A percentile compares a stretch with the other conserved stretches of the same genome.
These are phyloP conservation scores for Cettia cetti DNA, from an alignment of 2,113 vertebrate species.

Conservation along the genomic window DNA sequence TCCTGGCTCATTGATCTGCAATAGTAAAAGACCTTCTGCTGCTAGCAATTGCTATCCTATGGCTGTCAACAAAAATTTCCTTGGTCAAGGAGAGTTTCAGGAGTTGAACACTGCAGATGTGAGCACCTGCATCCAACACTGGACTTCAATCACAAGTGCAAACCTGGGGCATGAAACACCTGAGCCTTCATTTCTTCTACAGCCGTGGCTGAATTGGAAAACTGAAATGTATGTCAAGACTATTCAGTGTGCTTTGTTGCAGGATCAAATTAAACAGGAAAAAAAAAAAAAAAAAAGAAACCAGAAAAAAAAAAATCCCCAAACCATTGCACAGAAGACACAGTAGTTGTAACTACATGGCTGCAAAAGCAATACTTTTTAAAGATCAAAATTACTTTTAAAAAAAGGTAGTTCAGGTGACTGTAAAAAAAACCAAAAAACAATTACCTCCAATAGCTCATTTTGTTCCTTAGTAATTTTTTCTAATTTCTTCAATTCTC, in stretches of 20 bases:
- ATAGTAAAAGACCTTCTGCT: neutral
- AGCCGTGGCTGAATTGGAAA: neutral
- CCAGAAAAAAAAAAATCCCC: neutral
- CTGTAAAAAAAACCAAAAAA: neutral
- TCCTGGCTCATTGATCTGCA: neutral
- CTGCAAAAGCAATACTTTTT: neutral
- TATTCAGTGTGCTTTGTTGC: neutral
- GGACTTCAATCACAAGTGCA: neutral
- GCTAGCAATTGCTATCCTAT: neutral
- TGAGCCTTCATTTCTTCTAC: neutral
- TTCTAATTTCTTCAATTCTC: conserved; percentile 80
- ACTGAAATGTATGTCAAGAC: neutral
- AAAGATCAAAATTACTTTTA: neutral
- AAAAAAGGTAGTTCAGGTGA: neutral
- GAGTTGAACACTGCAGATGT: accelerated
- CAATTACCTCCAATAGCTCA: conserved; percentile 78
- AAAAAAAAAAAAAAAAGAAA: neutral
- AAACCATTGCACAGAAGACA: neutral
- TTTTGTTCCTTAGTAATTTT: conserved; percentile 80
- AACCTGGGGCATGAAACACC: neutral
- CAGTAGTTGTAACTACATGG: neutral
- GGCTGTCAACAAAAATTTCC: neutral
- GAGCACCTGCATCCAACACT: neutral
- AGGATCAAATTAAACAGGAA: neutral
- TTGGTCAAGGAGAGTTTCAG: neutral